A percentile compares a stretch with the other conserved stretches of the same genome.
phyloP scores from a whole-genome alignment of 2,113 vertebrate genomes.

The Perccottus glenii region DNA sequence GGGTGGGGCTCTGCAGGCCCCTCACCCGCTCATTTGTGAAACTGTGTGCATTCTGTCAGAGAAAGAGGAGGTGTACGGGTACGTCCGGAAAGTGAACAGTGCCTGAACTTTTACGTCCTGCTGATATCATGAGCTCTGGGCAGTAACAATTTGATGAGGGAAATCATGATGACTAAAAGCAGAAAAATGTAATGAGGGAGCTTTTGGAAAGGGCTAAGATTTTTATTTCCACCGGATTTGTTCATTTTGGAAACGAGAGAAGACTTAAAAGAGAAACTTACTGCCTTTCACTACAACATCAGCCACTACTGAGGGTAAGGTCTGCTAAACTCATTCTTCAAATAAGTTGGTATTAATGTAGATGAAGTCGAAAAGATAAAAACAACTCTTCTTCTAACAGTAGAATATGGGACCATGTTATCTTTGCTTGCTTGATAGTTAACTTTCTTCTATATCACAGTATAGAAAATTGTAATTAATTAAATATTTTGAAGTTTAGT shows the following conservation, averaged over 20 bases:
- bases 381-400: too few species aligned
- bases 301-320: constrained; percentile 55
- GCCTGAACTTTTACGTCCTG: background rate
- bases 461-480: too few species aligned
- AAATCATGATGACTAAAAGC: constrained; percentile 41
- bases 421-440: too few species aligned
- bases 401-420: too few species aligned
- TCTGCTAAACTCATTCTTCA: background rate
- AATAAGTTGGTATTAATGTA: too few species aligned
- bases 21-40: constrained; percentile 36
- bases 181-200: constrained; percentile 58
- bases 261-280: constrained; percentile 14
- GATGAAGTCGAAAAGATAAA: too few species aligned
- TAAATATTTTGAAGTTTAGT: too few species aligned
- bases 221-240: constrained; percentile 39
- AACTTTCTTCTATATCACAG: too few species aligned
- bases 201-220: constrained; percentile 41
- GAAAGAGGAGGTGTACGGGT: constrained; percentile 4
- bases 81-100: background rate
- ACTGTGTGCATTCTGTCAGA: constrained; percentile 22
- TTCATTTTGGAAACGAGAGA: constrained; percentile 28
- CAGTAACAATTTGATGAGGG: constrained; percentile 11
- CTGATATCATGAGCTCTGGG: constrained; percentile 29
- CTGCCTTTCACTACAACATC: constrained; percentile 18
- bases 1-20: constrained; percentile 50